A percentile compares a stretch with the other conserved stretches of the same genome.
Evolutionary conservation across 2,797 vertebrate genomes (phyloP).

Genomic region (Falco novaeseelandiae): DNA sequence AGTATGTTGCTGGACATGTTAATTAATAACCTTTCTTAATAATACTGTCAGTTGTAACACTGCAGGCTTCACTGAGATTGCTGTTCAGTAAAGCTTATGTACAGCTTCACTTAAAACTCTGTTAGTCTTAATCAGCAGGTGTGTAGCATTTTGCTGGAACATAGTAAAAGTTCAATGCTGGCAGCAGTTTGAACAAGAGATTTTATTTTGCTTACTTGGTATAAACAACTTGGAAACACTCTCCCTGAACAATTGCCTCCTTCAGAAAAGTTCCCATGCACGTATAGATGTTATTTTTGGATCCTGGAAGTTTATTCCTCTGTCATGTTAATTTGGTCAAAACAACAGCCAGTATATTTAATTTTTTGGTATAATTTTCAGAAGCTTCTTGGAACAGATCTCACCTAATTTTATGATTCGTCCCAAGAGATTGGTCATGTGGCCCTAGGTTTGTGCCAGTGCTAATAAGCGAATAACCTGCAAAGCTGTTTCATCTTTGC

Average conservation of each 20-base stretch:
- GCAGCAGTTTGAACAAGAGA: neutral
- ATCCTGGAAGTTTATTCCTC: neutral
- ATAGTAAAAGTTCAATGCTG: neutral
- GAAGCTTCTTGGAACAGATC: neutral
- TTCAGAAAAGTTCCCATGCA: neutral
- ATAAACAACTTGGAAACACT: neutral
- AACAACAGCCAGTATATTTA: neutral
- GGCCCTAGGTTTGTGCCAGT: neutral
- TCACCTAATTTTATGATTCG: neutral
- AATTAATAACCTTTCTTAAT: conserved; percentile 6
- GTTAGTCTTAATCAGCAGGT: neutral
- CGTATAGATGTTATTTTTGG: neutral
- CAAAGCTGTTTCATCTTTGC: neutral
- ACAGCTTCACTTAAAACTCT: neutral
- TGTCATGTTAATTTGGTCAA: neutral
- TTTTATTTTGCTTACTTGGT: neutral
- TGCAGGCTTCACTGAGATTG: neutral
- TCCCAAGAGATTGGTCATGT: neutral
- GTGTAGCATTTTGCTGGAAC: neutral
- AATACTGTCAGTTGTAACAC: neutral
- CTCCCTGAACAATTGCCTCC: neutral
- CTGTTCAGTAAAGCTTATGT: neutral
- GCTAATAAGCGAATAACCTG: neutral
- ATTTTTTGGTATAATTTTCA: neutral
- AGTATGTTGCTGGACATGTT: neutral